A percentile compares a stretch with the other conserved stretches of the same genome.
These are phyloP conservation scores for Podiceps cristatus DNA, from an alignment of 2,113 vertebrate species.

Conservation along the genomic window DNA sequence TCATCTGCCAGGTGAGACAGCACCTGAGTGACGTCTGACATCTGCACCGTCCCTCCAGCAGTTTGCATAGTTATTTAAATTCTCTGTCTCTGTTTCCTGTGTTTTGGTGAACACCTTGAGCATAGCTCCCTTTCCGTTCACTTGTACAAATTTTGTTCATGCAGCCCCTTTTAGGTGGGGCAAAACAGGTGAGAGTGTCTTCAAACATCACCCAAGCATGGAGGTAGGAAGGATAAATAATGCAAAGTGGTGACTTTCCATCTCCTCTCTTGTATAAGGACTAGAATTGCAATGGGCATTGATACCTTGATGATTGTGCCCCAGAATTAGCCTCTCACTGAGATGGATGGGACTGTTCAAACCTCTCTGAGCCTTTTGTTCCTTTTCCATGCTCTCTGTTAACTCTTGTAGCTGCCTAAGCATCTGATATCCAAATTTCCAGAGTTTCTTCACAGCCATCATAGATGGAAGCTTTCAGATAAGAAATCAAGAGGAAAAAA, in stretches of 20 bases:
- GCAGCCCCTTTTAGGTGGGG: not conserved
- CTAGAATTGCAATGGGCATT: not conserved
- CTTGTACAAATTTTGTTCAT: not conserved
- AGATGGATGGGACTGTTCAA: not conserved
- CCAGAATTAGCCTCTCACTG: not conserved
- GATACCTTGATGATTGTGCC: not conserved
- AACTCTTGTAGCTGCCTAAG: not conserved
- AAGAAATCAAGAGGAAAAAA: not conserved
- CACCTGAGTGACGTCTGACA: not conserved
- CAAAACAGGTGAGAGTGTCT: not conserved
- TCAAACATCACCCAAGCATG: not conserved
- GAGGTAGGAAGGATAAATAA: not conserved
- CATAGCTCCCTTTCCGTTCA: not conserved
- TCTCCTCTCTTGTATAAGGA: not conserved
- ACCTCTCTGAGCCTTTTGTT: not conserved
- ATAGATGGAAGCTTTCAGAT: not conserved
- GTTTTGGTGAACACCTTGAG: not conserved
- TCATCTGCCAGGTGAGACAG: accelerated
- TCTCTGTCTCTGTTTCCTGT: not conserved
- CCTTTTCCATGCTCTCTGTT: not conserved
- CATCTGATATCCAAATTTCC: not conserved
- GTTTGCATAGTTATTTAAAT: not conserved
- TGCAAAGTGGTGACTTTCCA: not conserved
- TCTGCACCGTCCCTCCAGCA: not conserved
- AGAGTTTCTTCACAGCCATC: not conserved